These are phyloP conservation scores for Lepus townsendii DNA, from an alignment of 2,797 vertebrate species.

Conservation along the genomic window DNA sequence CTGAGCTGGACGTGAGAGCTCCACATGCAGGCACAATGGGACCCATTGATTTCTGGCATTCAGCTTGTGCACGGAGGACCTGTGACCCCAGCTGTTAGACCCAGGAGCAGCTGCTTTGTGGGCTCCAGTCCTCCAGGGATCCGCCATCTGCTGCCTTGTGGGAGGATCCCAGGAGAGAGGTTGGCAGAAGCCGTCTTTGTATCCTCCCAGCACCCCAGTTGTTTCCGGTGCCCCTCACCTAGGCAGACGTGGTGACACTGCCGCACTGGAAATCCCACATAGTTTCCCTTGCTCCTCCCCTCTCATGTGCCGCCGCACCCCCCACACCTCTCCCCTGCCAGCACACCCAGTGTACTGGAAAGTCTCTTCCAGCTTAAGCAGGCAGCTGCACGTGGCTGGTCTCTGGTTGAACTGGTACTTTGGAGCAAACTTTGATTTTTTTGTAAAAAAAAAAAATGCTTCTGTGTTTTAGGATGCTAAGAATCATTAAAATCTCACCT, in stretches of 20 bases:
- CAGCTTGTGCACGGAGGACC: slow-evolving; percentile 78
- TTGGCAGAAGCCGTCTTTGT: slow-evolving; percentile 59
- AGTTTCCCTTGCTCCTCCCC: not conserved
- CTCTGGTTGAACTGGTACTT: not conserved
- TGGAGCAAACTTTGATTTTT: slow-evolving; percentile 56
- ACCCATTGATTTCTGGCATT: slow-evolving; percentile 84
- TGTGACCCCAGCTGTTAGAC: slow-evolving; percentile 85
- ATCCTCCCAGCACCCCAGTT: slow-evolving; percentile 62
- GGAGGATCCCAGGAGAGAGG: slow-evolving; percentile 77
- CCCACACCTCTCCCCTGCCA: not conserved
- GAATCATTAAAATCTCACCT: slow-evolving; percentile 27
- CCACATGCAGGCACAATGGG: slow-evolving; percentile 76
- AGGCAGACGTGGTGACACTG: not conserved
- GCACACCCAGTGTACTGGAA: not conserved
- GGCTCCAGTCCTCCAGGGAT: slow-evolving; percentile 80
- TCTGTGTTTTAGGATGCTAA: slow-evolving; percentile 48
- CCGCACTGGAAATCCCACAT: slow-evolving; percentile 14
- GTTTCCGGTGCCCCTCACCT: not conserved
- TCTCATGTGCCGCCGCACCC: not conserved
- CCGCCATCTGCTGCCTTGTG: slow-evolving; percentile 85
- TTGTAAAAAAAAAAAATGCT: slow-evolving; percentile 3
- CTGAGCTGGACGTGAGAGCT: slow-evolving; percentile 64
- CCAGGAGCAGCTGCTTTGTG: slow-evolving; percentile 84
- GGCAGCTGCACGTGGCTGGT: not conserved
- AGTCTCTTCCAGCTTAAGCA: not conserved